phyloP scores from a whole-genome alignment of 2,797 vertebrate species.

The Vespertilio murinus region DNA sequence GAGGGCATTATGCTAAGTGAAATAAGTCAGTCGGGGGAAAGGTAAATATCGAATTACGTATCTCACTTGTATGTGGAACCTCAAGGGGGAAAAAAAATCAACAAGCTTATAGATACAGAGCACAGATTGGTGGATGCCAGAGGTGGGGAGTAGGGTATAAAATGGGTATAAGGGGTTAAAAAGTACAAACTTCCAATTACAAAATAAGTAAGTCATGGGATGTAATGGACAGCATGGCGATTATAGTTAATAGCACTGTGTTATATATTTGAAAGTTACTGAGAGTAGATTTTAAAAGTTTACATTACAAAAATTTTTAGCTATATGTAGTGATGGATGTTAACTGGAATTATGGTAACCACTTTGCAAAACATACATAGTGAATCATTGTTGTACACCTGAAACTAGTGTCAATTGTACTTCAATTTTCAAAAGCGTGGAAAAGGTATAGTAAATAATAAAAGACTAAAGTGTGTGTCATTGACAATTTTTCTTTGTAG shows the following conservation, averaged over 20 bases:
- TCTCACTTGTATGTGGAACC: background rate
- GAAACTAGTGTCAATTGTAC: background rate
- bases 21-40: background rate
- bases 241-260: background rate
- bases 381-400: background rate
- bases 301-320: background rate
- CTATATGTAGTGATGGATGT: background rate
- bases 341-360: background rate
- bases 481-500: background rate
- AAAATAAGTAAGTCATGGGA: background rate
- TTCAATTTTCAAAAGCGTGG: background rate
- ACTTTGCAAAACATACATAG: background rate
- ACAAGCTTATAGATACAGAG: background rate
- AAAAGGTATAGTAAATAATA: background rate
- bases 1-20: background rate
- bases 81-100: background rate
- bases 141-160: background rate
- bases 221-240: background rate
- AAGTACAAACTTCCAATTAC: background rate
- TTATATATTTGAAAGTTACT: background rate
- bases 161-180: background rate
- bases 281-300: background rate
- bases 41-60: background rate
- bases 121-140: background rate
- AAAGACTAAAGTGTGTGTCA: background rate